Conservation (phyloP, 2,797 vertebrate genomes). For the Bufotes viridis region DNA sequence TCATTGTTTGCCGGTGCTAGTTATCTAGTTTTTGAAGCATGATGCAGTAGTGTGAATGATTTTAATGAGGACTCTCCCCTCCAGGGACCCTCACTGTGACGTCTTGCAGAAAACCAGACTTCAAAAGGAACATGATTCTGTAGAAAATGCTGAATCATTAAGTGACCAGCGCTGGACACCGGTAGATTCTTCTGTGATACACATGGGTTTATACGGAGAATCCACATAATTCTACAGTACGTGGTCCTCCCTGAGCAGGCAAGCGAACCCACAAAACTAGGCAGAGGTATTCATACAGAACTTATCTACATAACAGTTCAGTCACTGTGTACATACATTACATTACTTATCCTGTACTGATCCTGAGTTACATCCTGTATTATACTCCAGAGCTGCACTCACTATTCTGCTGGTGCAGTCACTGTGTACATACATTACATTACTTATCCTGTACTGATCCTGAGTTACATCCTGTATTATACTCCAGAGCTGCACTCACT, state of each 20-base stretch:
- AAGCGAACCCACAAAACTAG: not conserved
- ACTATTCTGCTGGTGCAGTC: no score
- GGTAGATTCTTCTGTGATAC: not conserved
- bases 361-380: no score
- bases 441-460: no score
- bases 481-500: no score
- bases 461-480: no score
- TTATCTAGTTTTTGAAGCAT: conserved; percentile 15
- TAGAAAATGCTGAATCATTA: conserved; percentile 30
- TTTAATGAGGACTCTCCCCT: conserved; percentile 18
- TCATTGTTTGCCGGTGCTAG: conserved; percentile 13
- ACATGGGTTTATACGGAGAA: not conserved
- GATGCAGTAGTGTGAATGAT: conserved; percentile 11
- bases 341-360: no score
- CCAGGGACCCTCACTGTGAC: conserved; percentile 37
- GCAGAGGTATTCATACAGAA: no score
- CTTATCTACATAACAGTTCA: no score
- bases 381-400: no score
- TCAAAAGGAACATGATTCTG: conserved; percentile 32
- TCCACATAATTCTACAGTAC: not conserved
- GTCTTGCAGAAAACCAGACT: conserved; percentile 16
- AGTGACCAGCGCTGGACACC: not conserved
- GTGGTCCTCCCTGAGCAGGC: not conserved
- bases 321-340: not conserved
- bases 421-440: no score